These are phyloP conservation scores for Polietes domitor DNA, from an alignment of 2,888 invertebrate genomes.

Conservation along the genomic window DNA sequence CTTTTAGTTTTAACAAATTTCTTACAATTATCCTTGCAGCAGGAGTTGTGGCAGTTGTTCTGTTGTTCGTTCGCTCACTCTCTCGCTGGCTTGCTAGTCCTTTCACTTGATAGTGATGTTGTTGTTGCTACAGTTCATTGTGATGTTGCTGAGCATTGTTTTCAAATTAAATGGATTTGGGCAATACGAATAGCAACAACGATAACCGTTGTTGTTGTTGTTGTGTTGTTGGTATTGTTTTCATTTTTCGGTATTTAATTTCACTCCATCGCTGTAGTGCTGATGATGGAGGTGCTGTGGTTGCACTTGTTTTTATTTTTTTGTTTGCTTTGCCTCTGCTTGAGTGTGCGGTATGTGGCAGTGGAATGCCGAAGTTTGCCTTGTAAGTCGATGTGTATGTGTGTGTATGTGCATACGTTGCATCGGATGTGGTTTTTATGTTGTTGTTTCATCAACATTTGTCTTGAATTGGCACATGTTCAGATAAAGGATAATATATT, in stretches of 20 bases:
- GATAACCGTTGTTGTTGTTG: background rate
- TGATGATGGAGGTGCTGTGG: background rate
- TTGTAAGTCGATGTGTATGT: background rate
- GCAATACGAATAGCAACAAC: conserved; percentile 17
- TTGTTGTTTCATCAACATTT: conserved; percentile 60
- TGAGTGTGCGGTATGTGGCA: background rate
- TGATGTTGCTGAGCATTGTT: conserved; percentile 16
- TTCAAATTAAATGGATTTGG: conserved; percentile 30
- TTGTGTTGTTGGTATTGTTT: conserved; percentile 39
- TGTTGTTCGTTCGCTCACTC: background rate
- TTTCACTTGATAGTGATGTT: background rate
- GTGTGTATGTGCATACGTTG: conserved; percentile 3
- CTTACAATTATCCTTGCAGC: conserved; percentile 29
- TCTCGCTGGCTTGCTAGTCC: conserved; percentile 9
- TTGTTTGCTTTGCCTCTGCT: conserved; percentile 2
- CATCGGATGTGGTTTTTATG: conserved; percentile 45
- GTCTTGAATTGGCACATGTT: conserved; percentile 60
- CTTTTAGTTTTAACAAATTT: conserved; percentile 37
- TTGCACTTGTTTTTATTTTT: background rate
- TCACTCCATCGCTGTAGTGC: conserved; percentile 24
- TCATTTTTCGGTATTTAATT: conserved; percentile 64
- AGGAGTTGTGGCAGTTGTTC: conserved; percentile 5
- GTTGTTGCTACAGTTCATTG: conserved; percentile 6
- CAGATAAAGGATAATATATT: conserved; percentile 60
- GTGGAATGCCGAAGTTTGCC: conserved; percentile 7